phyloP scores from a whole-genome alignment of 2,113 vertebrate species.

The Osmerus mordax region DNA sequence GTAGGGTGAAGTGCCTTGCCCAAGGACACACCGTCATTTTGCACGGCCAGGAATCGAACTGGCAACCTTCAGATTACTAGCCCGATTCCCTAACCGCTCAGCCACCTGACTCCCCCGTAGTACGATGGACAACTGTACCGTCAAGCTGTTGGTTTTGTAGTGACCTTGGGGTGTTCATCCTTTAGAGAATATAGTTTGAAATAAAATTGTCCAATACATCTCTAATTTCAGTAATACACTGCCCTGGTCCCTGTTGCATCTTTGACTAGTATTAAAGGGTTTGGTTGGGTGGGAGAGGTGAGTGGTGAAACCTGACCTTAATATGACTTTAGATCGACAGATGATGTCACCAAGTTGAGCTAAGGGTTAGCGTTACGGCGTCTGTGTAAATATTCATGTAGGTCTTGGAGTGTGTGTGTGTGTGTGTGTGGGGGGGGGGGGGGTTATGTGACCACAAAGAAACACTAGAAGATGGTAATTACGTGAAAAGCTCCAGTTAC shows the following conservation, averaged over 20 bases:
- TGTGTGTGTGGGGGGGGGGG: background rate
- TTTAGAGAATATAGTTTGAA: background rate
- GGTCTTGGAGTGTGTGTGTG: background rate
- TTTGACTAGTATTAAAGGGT: slow-evolving; percentile 1
- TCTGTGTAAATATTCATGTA: slow-evolving; percentile 8
- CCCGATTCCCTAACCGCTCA: too few species aligned
- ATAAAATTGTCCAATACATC: background rate
- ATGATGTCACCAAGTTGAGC: slow-evolving; percentile 31
- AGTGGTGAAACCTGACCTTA: slow-evolving; percentile 14
- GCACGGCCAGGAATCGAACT: too few species aligned
- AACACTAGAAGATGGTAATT: slow-evolving; percentile 6
- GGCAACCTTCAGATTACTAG: too few species aligned
- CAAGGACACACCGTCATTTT: too few species aligned
- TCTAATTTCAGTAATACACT: slow-evolving; percentile 4
- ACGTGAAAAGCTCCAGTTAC: slow-evolving; percentile 15
- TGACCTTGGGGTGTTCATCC: background rate
- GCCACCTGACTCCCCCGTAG: too few species aligned
- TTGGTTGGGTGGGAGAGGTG: background rate
- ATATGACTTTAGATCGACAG: background rate
- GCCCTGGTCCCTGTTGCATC: background rate
- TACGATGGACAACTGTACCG: background rate
- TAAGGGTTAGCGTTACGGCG: background rate
- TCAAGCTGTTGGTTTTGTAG: background rate
- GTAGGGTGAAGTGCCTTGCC: too few species aligned
- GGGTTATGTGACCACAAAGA: slow-evolving; percentile 13